These are phyloP conservation scores for Osmerus mordax DNA, from an alignment of 2,113 vertebrate species.

Conservation along the genomic window DNA sequence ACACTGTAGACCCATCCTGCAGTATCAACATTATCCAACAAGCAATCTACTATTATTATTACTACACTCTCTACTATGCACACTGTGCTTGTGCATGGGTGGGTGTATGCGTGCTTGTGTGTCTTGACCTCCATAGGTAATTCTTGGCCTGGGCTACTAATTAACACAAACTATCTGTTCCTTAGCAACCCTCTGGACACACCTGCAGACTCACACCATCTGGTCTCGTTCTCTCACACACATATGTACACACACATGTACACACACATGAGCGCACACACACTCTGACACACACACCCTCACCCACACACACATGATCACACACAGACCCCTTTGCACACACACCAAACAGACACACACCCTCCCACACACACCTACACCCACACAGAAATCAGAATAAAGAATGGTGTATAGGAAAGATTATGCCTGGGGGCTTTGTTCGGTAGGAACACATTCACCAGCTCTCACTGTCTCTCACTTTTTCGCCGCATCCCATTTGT, in stretches of 20 bases:
- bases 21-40: background rate
- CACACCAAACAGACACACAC: background rate
- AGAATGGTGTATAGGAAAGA: background rate
- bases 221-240: conserved; percentile 32
- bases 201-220: conserved; percentile 57
- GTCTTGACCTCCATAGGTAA: background rate
- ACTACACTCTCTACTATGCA: background rate
- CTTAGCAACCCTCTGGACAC: conserved; percentile 40
- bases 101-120: background rate
- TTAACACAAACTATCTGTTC: conserved; percentile 36
- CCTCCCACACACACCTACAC: background rate
- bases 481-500: background rate
- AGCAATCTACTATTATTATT: background rate
- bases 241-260: conserved; percentile 18
- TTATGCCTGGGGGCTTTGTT: background rate
- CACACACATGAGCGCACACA: background rate
- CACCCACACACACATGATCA: background rate
- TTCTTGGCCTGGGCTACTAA: conserved; percentile 27
- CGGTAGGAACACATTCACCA: conserved; percentile 7
- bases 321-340: background rate
- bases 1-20: no score
- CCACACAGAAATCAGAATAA: background rate
- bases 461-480: background rate
- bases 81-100: background rate
- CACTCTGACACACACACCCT: background rate